Conservation (phyloP, 2,113 vertebrate species). For the Bostrychus sinensis region DNA sequence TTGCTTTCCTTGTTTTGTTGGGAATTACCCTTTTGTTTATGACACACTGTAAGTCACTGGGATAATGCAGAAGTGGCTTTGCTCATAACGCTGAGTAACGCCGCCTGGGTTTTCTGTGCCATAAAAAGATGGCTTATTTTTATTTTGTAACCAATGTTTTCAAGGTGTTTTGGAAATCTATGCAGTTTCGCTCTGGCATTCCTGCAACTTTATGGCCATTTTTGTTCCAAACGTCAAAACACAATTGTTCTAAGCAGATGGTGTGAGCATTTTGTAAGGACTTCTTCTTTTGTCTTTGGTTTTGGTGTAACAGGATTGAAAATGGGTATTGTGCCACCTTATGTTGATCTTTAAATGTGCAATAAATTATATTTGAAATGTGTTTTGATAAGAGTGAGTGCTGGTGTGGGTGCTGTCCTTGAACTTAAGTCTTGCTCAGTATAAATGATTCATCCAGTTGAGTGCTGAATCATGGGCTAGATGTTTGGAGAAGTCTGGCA, state of each 20-base stretch:
- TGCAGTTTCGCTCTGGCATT: constrained; percentile 75
- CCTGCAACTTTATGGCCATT: constrained; percentile 64
- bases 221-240: constrained; percentile 51
- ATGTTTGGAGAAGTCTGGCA: constrained; percentile 24
- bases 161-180: constrained; percentile 64
- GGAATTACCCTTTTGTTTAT: constrained; percentile 45
- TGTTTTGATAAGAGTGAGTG: constrained; percentile 71
- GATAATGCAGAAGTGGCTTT: constrained; percentile 43
- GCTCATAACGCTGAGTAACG: constrained; percentile 53
- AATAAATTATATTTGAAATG: constrained; percentile 82
- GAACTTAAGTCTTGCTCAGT: neutral
- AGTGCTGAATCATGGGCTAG: neutral
- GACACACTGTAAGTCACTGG: constrained; percentile 37
- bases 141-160: constrained; percentile 8
- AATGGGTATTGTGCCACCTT: constrained; percentile 77
- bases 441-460: neutral
- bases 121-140: constrained; percentile 41
- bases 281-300: constrained; percentile 48
- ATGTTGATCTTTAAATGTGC: constrained; percentile 81
- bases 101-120: constrained; percentile 54
- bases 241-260: constrained; percentile 40
- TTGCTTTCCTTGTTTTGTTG: constrained; percentile 44
- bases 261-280: constrained; percentile 72
- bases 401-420: constrained; percentile 47
- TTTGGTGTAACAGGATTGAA: constrained; percentile 61